Percentiles rank a stretch among this genome's conserved stretches.
phyloP scores from a whole-genome alignment of 1,140 invertebrate species.

The Drosophila orosa region DNA sequence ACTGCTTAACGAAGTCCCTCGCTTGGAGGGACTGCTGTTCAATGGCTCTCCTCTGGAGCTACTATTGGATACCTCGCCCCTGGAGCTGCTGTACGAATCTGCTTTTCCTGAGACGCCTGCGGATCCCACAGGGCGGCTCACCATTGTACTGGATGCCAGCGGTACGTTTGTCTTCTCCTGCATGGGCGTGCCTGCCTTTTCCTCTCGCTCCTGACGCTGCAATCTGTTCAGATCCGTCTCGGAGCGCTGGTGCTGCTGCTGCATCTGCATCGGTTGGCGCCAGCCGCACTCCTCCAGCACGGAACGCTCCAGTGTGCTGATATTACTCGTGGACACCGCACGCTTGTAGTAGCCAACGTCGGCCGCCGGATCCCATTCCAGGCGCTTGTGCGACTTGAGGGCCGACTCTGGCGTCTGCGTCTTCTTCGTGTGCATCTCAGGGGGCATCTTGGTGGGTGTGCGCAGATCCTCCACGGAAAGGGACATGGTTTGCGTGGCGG shows the following conservation, averaged over 20 bases:
- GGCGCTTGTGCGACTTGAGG: conserved; percentile 68
- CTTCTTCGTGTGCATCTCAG: conserved; percentile 50
- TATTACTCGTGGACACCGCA: conserved; percentile 75
- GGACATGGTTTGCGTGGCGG: conserved; percentile 16
- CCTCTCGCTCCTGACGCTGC: conserved; percentile 11
- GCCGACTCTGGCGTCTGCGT: conserved; percentile 78
- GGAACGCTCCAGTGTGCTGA: conserved; percentile 75
- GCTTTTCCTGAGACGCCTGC: not conserved
- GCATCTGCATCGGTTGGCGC: conserved; percentile 29
- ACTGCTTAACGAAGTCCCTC: not conserved
- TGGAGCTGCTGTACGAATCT: not conserved
- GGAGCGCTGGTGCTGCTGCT: conserved; percentile 30
- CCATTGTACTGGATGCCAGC: conserved; percentile 73
- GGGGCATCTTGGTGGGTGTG: conserved; percentile 55
- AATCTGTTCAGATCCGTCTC: conserved; percentile 61
- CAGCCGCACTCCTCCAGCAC: conserved; percentile 67
- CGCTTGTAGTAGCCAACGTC: conserved; percentile 78
- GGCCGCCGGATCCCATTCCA: conserved; percentile 82
- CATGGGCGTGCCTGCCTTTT: not conserved
- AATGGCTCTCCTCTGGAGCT: not conserved
- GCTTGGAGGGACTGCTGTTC: not conserved
- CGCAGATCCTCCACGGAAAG: conserved; percentile 60
- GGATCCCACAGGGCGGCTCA: conserved; percentile 22
- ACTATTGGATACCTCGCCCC: not conserved
- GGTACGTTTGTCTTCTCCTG: conserved; percentile 39